Percentiles rank a stretch among this genome's conserved stretches.
phyloP scores from a whole-genome alignment of 2,888 invertebrate genomes.

The Eulithis testata region DNA sequence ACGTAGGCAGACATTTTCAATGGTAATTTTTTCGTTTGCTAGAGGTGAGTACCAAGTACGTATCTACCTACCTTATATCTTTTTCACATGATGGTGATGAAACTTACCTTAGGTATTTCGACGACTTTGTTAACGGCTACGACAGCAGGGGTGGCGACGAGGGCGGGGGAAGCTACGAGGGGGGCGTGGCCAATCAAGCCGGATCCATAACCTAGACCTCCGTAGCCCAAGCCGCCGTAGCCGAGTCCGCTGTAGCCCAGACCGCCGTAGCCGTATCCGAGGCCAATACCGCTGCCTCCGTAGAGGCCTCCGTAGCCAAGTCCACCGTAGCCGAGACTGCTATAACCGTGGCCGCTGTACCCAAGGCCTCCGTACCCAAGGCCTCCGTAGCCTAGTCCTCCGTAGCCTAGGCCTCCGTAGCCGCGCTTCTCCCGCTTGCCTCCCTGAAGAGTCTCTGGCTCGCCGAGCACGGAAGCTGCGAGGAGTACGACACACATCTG shows the following conservation, averaged over 20 bases:
- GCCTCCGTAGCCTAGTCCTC: slow-evolving; percentile 23
- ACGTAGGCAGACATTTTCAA: too few relatives aligned
- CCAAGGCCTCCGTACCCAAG: slow-evolving; percentile 22
- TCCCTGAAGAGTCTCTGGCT: slow-evolving; percentile 32
- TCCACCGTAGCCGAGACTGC: slow-evolving; percentile 38
- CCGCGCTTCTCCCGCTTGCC: slow-evolving; percentile 58
- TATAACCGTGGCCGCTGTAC: background rate
- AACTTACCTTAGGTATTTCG: slow-evolving; percentile 55
- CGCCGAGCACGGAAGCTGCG: slow-evolving; percentile 49
- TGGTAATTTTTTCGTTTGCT: too few relatives aligned
- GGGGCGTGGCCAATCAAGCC: slow-evolving; percentile 47
- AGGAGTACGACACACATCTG: slow-evolving; percentile 54
- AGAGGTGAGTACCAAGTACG: too few relatives aligned
- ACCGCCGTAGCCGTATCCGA: slow-evolving; percentile 23
- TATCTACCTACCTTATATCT: too few relatives aligned
- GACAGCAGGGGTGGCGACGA: slow-evolving; percentile 44
- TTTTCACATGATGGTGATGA: too few relatives aligned
- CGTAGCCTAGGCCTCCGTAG: slow-evolving; percentile 1
- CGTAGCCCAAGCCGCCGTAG: too few relatives aligned
- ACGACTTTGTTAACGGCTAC: slow-evolving; percentile 20
- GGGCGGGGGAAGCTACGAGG: background rate
- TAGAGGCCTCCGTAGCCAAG: slow-evolving; percentile 33
- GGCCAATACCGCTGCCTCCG: slow-evolving; percentile 10
- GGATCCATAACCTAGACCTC: slow-evolving; percentile 54
- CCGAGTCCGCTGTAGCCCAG: slow-evolving; percentile 6